A percentile compares a stretch with the other conserved stretches of the same genome.
Conservation (phyloP, 2,113 vertebrate species). For the Plestiodon gilberti region DNA sequence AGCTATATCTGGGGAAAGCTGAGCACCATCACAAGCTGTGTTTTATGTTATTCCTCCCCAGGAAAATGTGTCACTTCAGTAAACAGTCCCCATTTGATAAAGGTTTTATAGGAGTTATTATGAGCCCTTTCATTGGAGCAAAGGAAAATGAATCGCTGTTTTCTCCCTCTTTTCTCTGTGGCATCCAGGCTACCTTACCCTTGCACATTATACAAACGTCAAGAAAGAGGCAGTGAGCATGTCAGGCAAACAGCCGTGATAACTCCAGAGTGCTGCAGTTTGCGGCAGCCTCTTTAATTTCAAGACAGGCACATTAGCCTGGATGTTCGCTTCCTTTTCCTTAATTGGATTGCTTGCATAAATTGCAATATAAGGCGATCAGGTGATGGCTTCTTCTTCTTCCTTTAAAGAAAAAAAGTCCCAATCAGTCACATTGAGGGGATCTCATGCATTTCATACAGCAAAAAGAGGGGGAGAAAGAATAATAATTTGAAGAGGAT, state of each 20-base stretch:
- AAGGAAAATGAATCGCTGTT: conserved; percentile 27
- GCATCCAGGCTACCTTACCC: conserved; percentile 32
- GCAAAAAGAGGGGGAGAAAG: conserved; percentile 56
- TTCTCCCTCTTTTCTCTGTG: conserved; percentile 22
- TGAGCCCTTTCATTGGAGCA: conserved; percentile 58
- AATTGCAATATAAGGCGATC: conserved; percentile 80
- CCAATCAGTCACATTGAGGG: conserved; percentile 67
- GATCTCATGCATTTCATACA: conserved; percentile 62
- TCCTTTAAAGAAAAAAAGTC: conserved; percentile 27
- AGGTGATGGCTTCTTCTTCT: conserved; percentile 65
- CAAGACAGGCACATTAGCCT: conserved; percentile 60
- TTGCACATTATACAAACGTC: conserved; percentile 47
- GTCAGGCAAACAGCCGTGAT: conserved; percentile 36
- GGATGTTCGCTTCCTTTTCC: conserved; percentile 57
- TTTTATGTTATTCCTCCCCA: not conserved
- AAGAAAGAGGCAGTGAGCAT: conserved; percentile 44
- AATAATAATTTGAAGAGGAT: conserved; percentile 78
- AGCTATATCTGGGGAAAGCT: not conserved
- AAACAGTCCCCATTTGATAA: conserved; percentile 47
- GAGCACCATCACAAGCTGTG: not conserved
- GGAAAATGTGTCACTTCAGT: conserved; percentile 21
- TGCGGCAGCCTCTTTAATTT: conserved; percentile 52
- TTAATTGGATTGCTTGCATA: conserved; percentile 89
- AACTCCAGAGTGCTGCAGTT: conserved; percentile 30
- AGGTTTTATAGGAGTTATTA: conserved; percentile 48